Conservation (phyloP, 35 echinoderm and acorn worm species). For the Anneissia japonica region DNA sequence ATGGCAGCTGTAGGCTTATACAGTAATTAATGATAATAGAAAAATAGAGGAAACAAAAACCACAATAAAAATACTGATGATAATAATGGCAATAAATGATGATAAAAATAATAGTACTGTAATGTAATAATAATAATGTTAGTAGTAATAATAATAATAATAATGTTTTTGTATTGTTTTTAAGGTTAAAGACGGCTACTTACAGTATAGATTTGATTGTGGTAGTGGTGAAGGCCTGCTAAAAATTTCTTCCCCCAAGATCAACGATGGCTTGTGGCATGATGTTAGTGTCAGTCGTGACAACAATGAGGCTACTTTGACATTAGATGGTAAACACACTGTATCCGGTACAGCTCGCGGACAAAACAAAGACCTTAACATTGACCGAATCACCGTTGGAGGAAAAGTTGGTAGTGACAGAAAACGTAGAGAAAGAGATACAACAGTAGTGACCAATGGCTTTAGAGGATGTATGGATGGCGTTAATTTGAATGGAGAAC, state of each 20-base stretch:
- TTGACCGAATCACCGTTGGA: slow-evolving; percentile 67
- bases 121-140: too few species aligned
- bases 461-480: slow-evolving; percentile 89
- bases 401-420: slow-evolving; percentile 14
- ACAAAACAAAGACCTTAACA: slow-evolving; percentile 69
- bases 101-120: too few species aligned
- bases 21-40: too few species aligned
- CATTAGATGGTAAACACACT: slow-evolving; percentile 63
- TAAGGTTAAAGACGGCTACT: slow-evolving; percentile 67
- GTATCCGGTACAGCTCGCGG: slow-evolving; percentile 67
- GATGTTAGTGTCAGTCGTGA: slow-evolving; percentile 56
- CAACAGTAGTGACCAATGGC: slow-evolving; percentile 25
- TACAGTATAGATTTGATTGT: slow-evolving; percentile 78
- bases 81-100: too few species aligned
- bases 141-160: too few species aligned
- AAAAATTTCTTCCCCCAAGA: slow-evolving; percentile 41
- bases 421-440: slow-evolving; percentile 5
- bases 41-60: too few species aligned
- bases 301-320: slow-evolving; percentile 61
- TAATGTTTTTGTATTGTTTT: neutral
- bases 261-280: slow-evolving; percentile 83
- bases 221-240: slow-evolving; percentile 76
- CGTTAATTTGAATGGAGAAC: slow-evolving; percentile 56
- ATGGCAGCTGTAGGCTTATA: too few species aligned
- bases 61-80: too few species aligned